Evolutionary conservation across 2,797 vertebrate genomes (phyloP).

Genomic region (Enteromius paludinosus): DNA sequence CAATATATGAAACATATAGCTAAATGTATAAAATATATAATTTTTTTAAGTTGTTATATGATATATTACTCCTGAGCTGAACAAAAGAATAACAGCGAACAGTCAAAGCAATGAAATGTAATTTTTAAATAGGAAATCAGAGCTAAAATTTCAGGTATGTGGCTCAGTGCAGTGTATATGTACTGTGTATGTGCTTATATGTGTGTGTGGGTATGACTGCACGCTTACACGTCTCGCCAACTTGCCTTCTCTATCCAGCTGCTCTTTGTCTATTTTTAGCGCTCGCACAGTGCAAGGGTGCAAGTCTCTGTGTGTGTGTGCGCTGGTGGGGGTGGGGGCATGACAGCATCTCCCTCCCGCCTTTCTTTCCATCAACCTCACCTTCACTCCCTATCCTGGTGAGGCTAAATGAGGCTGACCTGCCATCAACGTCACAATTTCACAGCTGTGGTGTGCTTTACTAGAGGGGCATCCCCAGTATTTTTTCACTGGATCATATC

Average conservation of each 20-base stretch:
- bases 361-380: slow-evolving; percentile 69
- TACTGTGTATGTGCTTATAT: slow-evolving; percentile 45
- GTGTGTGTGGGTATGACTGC: slow-evolving; percentile 37
- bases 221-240: slow-evolving; percentile 64
- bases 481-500: slow-evolving; percentile 41
- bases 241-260: slow-evolving; percentile 79
- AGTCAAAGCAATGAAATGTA: slow-evolving; percentile 67
- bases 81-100: slow-evolving; percentile 49
- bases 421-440: slow-evolving; percentile 66
- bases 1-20: not conserved
- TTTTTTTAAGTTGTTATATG: not conserved
- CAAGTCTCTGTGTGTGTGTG: slow-evolving; percentile 48
- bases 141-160: slow-evolving; percentile 65
- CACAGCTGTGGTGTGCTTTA: slow-evolving; percentile 59
- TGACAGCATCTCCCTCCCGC: slow-evolving; percentile 46
- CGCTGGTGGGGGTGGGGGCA: slow-evolving; percentile 58
- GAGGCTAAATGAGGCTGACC: slow-evolving; percentile 75
- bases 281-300: slow-evolving; percentile 63
- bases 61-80: not conserved
- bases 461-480: slow-evolving; percentile 72
- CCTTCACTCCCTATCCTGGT: slow-evolving; percentile 75
- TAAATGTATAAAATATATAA: not conserved
- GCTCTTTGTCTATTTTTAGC: slow-evolving; percentile 84
- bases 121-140: slow-evolving; percentile 55
- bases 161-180: slow-evolving; percentile 59